Conservation (phyloP, 2,113 vertebrate species). For the Zapornia atra region DNA sequence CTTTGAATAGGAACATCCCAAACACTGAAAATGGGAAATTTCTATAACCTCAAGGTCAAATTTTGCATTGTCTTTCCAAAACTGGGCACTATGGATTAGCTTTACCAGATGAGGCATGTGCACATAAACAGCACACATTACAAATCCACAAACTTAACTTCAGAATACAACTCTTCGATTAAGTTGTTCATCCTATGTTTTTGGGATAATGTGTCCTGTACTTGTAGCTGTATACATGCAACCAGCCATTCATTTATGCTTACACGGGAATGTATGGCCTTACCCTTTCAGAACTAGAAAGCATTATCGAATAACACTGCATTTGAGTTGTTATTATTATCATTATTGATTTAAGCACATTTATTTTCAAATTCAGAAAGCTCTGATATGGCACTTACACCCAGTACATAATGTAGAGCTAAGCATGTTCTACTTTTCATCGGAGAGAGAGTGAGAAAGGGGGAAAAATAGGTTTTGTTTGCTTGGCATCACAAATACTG, state of each 20-base stretch:
- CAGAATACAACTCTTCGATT: not conserved
- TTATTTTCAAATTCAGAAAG: slow-evolving; percentile 15
- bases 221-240: not conserved
- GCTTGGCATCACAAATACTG: not conserved
- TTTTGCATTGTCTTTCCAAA: not conserved
- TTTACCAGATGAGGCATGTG: not conserved
- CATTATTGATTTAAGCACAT: not conserved
- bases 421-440: not conserved
- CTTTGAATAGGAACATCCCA: not conserved
- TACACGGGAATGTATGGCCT: not conserved
- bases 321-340: not conserved
- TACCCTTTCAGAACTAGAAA: not conserved
- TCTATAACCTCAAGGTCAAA: not conserved
- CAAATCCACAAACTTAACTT: not conserved
- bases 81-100: not conserved
- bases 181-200: not conserved
- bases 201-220: not conserved
- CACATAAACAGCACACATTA: not conserved
- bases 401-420: not conserved
- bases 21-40: not conserved
- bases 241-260: not conserved
- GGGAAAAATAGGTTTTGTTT: not conserved
- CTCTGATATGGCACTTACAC: not conserved
- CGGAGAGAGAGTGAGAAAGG: not conserved
- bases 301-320: not conserved